Conservation (phyloP, 2,113 vertebrate species). For the Orycteropus afer region DNA sequence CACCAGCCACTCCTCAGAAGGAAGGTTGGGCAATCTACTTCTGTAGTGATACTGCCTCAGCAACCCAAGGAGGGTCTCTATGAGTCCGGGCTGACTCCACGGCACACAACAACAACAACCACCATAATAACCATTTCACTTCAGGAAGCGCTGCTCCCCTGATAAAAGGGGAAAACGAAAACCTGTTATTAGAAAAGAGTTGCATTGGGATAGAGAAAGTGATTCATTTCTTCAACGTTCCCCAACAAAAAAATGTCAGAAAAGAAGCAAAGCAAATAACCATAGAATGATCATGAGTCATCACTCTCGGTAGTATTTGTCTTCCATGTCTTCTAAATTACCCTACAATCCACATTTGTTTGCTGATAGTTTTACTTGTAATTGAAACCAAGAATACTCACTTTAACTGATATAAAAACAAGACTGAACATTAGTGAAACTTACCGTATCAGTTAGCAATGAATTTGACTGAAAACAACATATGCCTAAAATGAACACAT, state of each 20-base stretch:
- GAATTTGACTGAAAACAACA: slow-evolving; percentile 64
- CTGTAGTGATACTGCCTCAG: too few relatives aligned
- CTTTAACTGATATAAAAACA: slow-evolving; percentile 55
- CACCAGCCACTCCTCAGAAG: too few relatives aligned
- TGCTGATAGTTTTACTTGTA: slow-evolving; percentile 53
- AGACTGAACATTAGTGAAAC: slow-evolving; percentile 50
- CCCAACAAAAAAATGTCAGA: slow-evolving; percentile 6
- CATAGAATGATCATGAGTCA: not conserved
- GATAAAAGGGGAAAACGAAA: slow-evolving; percentile 47
- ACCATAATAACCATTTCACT: too few relatives aligned
- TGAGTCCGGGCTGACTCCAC: too few relatives aligned
- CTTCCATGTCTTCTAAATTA: not conserved
- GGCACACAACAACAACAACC: too few relatives aligned
- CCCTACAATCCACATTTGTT: slow-evolving; percentile 30
- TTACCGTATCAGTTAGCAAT: slow-evolving; percentile 26
- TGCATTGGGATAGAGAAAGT: slow-evolving; percentile 23
- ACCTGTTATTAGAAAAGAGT: slow-evolving; percentile 48
- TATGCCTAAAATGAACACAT: slow-evolving; percentile 54
- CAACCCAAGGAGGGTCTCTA: too few relatives aligned
- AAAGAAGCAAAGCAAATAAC: slow-evolving; percentile 13
- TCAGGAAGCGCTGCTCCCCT: not conserved
- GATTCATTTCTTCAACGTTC: slow-evolving; percentile 19
- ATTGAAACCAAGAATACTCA: slow-evolving; percentile 44
- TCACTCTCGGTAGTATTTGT: not conserved
- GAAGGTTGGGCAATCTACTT: too few relatives aligned